These are phyloP conservation scores for Myotis myotis DNA, from an alignment of 2,797 vertebrate species.

Conservation along the genomic window DNA sequence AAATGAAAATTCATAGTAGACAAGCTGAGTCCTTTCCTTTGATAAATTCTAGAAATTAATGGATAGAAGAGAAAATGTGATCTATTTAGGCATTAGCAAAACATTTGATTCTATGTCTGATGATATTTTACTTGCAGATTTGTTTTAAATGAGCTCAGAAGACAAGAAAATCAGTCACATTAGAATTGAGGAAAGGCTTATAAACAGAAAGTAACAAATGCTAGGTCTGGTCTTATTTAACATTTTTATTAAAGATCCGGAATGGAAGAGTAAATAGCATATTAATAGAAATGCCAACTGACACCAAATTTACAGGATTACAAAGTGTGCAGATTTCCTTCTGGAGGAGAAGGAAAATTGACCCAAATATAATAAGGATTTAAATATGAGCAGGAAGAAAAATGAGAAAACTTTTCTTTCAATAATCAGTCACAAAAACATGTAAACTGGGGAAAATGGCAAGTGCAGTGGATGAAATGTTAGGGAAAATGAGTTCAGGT, in stretches of 20 bases:
- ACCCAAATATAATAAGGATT: constrained; percentile 35
- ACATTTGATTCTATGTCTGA: constrained; percentile 76
- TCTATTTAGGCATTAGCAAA: constrained; percentile 77
- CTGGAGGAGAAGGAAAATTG: not conserved
- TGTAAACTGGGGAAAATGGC: not conserved
- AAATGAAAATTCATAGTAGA: constrained; percentile 75
- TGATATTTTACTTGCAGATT: constrained; percentile 82
- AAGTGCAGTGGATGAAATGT: not conserved
- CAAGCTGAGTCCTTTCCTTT: constrained; percentile 69
- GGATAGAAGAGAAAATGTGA: constrained; percentile 63
- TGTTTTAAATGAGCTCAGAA: constrained; percentile 76
- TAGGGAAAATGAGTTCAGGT: not conserved
- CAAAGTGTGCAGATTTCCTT: constrained; percentile 50
- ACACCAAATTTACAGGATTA: constrained; percentile 62
- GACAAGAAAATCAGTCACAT: constrained; percentile 78
- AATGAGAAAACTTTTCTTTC: constrained; percentile 16
- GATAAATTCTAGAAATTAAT: constrained; percentile 77
- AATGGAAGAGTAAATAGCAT: constrained; percentile 54
- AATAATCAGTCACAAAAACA: not conserved
- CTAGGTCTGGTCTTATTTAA: constrained; percentile 70
- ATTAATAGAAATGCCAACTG: constrained; percentile 68
- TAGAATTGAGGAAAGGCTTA: constrained; percentile 69
- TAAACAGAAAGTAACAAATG: constrained; percentile 75
- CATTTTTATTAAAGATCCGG: constrained; percentile 73
- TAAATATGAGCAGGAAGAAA: constrained; percentile 50